Conservation (phyloP, 2,888 invertebrate genomes). For the Drosophila nr. fundita region DNA sequence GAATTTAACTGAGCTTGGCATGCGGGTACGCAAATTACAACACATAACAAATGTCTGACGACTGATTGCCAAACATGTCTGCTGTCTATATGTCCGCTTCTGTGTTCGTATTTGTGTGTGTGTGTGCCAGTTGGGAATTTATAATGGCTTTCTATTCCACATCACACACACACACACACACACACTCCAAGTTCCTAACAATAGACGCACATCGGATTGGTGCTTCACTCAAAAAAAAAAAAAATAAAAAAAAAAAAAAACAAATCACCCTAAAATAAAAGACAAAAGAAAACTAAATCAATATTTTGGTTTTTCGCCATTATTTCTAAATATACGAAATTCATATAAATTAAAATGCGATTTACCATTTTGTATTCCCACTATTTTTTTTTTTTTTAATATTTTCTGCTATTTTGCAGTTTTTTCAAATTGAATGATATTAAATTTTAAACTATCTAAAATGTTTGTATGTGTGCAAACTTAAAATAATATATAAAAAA, state of each 20-base stretch:
- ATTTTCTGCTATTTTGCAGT: not conserved
- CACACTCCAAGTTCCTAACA: slow-evolving; percentile 36
- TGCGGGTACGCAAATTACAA: slow-evolving; percentile 72
- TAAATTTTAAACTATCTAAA: not conserved
- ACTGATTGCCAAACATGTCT: slow-evolving; percentile 69
- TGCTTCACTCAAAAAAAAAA: not conserved
- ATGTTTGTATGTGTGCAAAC: not conserved
- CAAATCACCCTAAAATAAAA: not conserved
- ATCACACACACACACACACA: slow-evolving; percentile 10
- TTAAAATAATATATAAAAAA: not conserved
- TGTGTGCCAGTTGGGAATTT: slow-evolving; percentile 67
- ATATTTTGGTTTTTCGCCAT: not conserved
- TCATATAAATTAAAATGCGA: not conserved
- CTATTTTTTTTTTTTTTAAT: not conserved
- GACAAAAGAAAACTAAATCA: not conserved
- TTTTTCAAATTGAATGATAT: not conserved
- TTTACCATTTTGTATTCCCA: no score
- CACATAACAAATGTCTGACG: slow-evolving; percentile 76
- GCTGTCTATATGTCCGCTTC: slow-evolving; percentile 9
- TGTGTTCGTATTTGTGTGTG: not conserved
- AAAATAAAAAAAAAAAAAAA: not conserved
- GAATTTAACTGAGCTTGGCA: slow-evolving; percentile 23
- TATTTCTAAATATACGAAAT: not conserved
- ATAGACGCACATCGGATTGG: slow-evolving; percentile 37
- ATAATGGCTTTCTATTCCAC: slow-evolving; percentile 64